Base-by-base conservation (phyloP, 2,113 vertebrate genomes). In the Megaleporinus macrocephalus region DNA sequence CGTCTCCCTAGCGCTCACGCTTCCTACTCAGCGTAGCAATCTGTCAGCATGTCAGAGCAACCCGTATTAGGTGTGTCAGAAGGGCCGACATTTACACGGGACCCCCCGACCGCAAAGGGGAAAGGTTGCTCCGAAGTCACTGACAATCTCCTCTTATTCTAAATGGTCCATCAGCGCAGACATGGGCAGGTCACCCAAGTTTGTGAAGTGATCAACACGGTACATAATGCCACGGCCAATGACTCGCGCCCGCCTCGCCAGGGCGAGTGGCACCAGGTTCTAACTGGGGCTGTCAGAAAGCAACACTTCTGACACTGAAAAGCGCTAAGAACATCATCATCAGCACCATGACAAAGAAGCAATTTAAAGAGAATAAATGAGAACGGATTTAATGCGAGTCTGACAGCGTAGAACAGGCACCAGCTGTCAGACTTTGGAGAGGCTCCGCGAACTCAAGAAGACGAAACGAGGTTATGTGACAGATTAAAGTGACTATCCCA, bases 31-130 rank as follows among this genome's bases (percentile, higher is more conserved):
- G 53, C 76, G 78, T 71, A 86, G 87, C 84, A 81, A 81, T 89
- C 88, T 91, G 90, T 91, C 90, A 90, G 85, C 73, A 74, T 62
- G 86, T 87, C 91, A 89, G 82, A 81, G 83, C 83, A 84, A 79
- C 81, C 78, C 73, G 79, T 76, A 86, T 89, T 88, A 14, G 87
- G 89, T 87, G 87, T 89, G 92, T 90, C 91, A 91, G 87, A 86
- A 51, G 55, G 87, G 61, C 71, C 22, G 81, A 86, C 80, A 79
- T 73, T 71, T 84, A 83, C 71, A 81, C 24, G 22, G 1, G 29
- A 65, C 80, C 55, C 55, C 26, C 65, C 36, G 66, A 84, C 84
- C 84, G 26, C 61, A 33, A 55, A 86, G 87, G 82, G 82, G 63
- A 87, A 75, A 85, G 87, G 89, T 87, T 83, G 69, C 70, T 24